Evolutionary conservation across 1,140 invertebrate genomes (phyloP).

Genomic region (Aporrectodea caliginosa): DNA sequence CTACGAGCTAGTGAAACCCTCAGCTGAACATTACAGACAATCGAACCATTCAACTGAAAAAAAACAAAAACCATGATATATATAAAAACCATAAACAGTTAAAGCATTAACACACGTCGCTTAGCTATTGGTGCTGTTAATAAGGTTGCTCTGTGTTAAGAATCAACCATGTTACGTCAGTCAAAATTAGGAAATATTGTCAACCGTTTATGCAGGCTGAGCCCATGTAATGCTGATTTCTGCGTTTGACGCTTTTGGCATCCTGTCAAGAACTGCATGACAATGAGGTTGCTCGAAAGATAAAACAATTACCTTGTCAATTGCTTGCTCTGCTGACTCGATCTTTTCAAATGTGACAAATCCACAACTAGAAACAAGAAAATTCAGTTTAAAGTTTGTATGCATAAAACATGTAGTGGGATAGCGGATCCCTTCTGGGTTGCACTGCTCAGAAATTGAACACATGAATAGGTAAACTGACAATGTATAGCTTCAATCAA

Average conservation of each 20-base stretch:
- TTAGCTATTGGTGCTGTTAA: too few species aligned
- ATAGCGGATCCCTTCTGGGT: background rate
- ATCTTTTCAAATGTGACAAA: constrained; percentile 89
- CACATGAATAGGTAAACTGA: background rate
- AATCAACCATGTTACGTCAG: too few species aligned
- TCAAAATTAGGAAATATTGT: too few species aligned
- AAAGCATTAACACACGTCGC: constrained; percentile 10
- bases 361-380: constrained; percentile 69
- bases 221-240: too few species aligned
- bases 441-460: background rate
- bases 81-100: constrained; percentile 30
- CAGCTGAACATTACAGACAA: constrained; percentile 72
- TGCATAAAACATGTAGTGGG: background rate
- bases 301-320: constrained; percentile 64
- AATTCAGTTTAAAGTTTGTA: constrained; percentile 31
- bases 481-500: too few species aligned
- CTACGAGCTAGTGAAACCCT: constrained; percentile 76
- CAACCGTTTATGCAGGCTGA: too few species aligned
- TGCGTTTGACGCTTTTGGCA: too few species aligned
- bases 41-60: constrained; percentile 71
- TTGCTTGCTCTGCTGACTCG: constrained; percentile 79
- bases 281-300: background rate
- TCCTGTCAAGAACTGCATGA: too few species aligned
- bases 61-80: constrained; percentile 18
- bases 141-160: background rate